These are phyloP conservation scores for Nymphicus hollandicus DNA, from an alignment of 2,113 vertebrate species.

Conservation along the genomic window DNA sequence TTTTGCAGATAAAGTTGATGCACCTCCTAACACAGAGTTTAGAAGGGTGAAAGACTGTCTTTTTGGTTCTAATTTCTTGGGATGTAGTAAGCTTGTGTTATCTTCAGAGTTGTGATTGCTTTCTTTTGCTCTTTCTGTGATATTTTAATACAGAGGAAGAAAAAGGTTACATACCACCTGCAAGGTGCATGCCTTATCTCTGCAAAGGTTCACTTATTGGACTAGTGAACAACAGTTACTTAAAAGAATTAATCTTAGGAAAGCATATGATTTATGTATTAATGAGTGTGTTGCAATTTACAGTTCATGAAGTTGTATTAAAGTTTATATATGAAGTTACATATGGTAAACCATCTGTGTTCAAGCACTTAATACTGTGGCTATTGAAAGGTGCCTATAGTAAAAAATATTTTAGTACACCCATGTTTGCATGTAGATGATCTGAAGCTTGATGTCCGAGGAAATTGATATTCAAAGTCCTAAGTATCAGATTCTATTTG, in stretches of 20 bases:
- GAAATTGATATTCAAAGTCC: neutral
- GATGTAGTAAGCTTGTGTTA: neutral
- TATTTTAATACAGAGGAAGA: neutral
- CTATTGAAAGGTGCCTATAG: neutral
- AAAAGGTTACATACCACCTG: neutral
- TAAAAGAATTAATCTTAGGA: neutral
- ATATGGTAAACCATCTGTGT: neutral
- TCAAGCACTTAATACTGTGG: neutral
- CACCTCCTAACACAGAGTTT: neutral
- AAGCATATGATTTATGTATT: neutral
- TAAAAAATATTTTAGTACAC: neutral
- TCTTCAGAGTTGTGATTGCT: neutral
- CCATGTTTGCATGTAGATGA: neutral
- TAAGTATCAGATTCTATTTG: neutral
- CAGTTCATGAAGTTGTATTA: neutral
- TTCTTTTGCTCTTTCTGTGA: neutral
- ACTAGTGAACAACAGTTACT: neutral
- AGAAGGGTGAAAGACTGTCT: neutral
- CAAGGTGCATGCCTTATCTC: neutral
- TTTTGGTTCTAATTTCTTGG: neutral
- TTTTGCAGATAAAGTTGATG: fast-evolving
- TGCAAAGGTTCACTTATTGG: neutral
- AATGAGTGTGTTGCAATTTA: neutral
- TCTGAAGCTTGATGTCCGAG: neutral
- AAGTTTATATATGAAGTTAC: neutral